Percentiles rank a stretch among this genome's conserved stretches.
These are phyloP conservation scores for Glaucidium brasilianum DNA, from an alignment of 2,113 vertebrate genomes.

Conservation along the genomic window DNA sequence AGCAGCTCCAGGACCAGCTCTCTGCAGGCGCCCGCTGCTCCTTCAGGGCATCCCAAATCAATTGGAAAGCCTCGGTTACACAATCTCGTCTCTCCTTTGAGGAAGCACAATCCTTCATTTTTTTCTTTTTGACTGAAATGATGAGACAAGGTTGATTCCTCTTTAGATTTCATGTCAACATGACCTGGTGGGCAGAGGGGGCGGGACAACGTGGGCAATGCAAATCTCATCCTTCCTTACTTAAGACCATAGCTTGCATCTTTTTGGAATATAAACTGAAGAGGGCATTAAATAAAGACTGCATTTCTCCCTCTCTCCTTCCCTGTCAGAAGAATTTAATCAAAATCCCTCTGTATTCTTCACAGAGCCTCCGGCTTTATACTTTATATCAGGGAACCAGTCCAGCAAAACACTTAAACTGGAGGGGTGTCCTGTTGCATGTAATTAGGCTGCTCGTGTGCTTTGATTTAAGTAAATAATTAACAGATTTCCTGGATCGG, in stretches of 20 bases:
- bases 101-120: background rate
- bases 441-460: background rate
- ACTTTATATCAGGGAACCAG: background rate
- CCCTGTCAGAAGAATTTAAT: background rate
- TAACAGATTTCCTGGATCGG: background rate
- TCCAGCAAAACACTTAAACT: conserved; percentile 10
- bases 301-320: background rate
- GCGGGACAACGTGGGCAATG: rapidly evolving
- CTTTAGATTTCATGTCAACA: background rate
- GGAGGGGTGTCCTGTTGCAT: background rate
- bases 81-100: background rate
- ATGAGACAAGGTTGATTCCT: background rate
- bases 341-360: background rate
- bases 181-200: background rate
- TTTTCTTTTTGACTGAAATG: background rate
- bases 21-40: rapidly evolving
- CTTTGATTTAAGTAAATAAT: background rate
- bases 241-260: background rate
- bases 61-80: background rate
- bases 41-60: background rate
- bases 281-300: background rate
- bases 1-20: background rate
- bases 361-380: background rate
- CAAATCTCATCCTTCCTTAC: background rate
- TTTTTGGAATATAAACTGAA: background rate